Evolutionary conservation across 2,888 invertebrate genomes (phyloP).

Genomic region (Metalampra italica): DNA sequence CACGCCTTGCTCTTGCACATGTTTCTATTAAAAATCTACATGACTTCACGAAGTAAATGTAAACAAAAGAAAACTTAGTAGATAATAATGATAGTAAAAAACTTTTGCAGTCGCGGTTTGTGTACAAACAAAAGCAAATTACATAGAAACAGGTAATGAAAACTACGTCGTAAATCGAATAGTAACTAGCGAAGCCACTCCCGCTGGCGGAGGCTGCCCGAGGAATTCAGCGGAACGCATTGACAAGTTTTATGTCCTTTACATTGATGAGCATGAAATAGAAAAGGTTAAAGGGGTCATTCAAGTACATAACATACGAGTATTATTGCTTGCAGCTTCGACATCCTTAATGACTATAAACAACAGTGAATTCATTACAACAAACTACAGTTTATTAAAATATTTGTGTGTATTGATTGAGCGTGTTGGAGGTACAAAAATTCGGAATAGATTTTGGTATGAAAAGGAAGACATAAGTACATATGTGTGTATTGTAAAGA

Average conservation of each 20-base stretch:
- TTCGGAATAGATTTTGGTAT: too few species aligned
- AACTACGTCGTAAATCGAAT: constrained; percentile 54
- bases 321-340: constrained; percentile 11
- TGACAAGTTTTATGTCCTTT: constrained; percentile 57
- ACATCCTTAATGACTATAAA: constrained; percentile 10
- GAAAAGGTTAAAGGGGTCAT: constrained; percentile 36
- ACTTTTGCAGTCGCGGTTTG: constrained; percentile 25
- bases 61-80: constrained; percentile 4
- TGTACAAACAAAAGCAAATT: constrained; percentile 33
- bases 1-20: neutral
- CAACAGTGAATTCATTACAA: constrained; percentile 12
- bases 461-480: too few species aligned
- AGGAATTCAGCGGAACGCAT: constrained; percentile 52
- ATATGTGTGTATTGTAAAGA: neutral
- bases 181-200: constrained; percentile 40
- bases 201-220: constrained; percentile 29
- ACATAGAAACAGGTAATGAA: constrained; percentile 41
- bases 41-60: neutral
- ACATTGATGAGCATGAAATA: constrained; percentile 59
- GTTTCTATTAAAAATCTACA: neutral
- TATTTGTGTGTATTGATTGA: constrained; percentile 4
- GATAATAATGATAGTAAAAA: constrained; percentile 35
- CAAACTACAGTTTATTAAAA: constrained; percentile 5
- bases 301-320: constrained; percentile 14
- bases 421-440: too few species aligned